Conservation (phyloP, 2,797 vertebrate species). For the Sebastes melanostomus region DNA sequence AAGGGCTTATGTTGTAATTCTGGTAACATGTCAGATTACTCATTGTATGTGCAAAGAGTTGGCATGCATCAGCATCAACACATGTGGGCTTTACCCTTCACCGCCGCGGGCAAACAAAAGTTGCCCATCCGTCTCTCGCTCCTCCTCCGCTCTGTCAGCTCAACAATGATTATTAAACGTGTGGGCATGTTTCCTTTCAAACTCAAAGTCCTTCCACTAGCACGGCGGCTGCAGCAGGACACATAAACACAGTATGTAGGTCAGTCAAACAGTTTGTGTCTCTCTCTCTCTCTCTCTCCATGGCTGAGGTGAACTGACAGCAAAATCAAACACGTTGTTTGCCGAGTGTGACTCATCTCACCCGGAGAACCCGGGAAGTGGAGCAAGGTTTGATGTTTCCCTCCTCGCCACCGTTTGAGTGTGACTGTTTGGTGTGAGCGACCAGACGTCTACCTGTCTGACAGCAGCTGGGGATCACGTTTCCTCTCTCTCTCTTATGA, state of each 20-base stretch:
- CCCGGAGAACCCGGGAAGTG: conserved; percentile 61
- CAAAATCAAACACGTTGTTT: conserved; percentile 73
- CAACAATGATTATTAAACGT: conserved; percentile 65
- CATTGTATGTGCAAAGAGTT: conserved; percentile 13
- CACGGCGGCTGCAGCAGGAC: conserved; percentile 40
- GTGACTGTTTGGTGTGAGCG: neutral
- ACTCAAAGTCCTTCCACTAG: conserved; percentile 33
- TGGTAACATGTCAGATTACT: conserved; percentile 30
- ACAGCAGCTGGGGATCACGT: conserved; percentile 33
- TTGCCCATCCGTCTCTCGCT: conserved; percentile 21
- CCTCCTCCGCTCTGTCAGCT: conserved; percentile 53
- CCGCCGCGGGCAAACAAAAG: conserved; percentile 41
- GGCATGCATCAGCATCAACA: neutral
- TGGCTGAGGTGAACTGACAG: conserved; percentile 66
- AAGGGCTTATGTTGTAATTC: neutral
- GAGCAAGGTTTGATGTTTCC: conserved; percentile 9
- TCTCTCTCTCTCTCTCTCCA: conserved; percentile 51
- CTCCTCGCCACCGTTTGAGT: neutral
- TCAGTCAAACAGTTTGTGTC: conserved; percentile 75
- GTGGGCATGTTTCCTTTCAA: conserved; percentile 70
- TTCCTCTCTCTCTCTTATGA: conserved; percentile 11
- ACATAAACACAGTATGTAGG: conserved; percentile 73
- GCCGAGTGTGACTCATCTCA: conserved; percentile 72
- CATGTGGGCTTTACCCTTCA: conserved; percentile 46
- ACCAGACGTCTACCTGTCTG: conserved; percentile 26